Conservation (phyloP, 2,797 vertebrate genomes). For the Falco biarmicus region DNA sequence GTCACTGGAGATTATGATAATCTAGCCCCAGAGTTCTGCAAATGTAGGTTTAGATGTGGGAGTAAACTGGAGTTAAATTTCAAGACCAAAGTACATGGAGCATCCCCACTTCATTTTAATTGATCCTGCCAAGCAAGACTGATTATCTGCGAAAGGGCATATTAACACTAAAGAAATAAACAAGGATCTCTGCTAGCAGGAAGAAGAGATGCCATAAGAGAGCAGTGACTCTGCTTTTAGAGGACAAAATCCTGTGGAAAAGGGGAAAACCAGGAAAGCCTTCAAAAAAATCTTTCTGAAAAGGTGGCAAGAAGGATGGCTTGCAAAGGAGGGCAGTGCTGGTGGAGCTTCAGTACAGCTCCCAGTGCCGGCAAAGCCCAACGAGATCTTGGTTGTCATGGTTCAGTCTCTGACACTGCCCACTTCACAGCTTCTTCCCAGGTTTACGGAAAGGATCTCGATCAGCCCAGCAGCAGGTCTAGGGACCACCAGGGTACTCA, state of each 20-base stretch:
- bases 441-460: not conserved
- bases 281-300: not conserved
- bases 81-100: not conserved
- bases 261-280: not conserved
- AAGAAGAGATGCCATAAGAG: not conserved
- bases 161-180: slow-evolving; percentile 31
- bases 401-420: rapidly evolving
- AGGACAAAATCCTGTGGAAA: not conserved
- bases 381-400: rapidly evolving
- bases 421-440: not conserved
- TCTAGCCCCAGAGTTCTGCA: not conserved
- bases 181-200: slow-evolving; percentile 5
- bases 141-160: slow-evolving; percentile 44
- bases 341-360: not conserved
- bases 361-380: not conserved
- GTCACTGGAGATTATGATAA: not conserved
- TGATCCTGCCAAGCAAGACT: slow-evolving; percentile 55
- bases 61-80: not conserved
- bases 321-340: not conserved
- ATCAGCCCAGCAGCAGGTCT: rapidly evolving
- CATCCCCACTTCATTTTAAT: slow-evolving; percentile 42
- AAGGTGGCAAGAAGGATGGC: not conserved
- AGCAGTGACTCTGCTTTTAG: not conserved
- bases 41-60: not conserved
- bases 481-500: not conserved